Base-by-base conservation (phyloP, 2,113 vertebrate species). In the Stomatorhinus ivindoensis region DNA sequence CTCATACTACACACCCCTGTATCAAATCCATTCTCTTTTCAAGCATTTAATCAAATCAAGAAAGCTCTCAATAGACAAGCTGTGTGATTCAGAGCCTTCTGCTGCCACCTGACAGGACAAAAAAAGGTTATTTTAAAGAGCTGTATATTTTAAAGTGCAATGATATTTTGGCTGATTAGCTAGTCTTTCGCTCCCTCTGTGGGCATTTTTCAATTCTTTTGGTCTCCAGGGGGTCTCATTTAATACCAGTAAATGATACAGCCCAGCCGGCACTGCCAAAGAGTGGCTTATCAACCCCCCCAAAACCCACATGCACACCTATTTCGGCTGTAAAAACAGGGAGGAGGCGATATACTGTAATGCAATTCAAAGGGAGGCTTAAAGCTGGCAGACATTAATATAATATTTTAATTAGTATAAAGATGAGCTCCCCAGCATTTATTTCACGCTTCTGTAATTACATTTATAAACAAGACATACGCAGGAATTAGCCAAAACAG, bases 401-500 rank as follows among this genome's bases (percentile, higher is more conserved):
- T n/a, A 46, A 84, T 84, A 84, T 84, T 84, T 84, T 44, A 84
- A 84, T 84, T 84, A 46, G 19, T 84, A 47, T 84, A 84, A 84
- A 84, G 44, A 84, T 84, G 82, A 84, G 39, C 82, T 47, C 42
- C 82, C 44, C 82, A 84, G 39, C 82, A 84, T 84, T 84, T 84
- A 84, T 84, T 84, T 84, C 82, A 44, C 39, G 44, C 42, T 84
- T 84, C 44, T 44, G 82, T 84, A 84, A 84, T 84, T 84, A 84
- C 82, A 84, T 84, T 84, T 84, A 84, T 84, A 84, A 84, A 84
- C 82, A 84, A 84, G 42, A 84, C 42, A 84, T 84, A 84, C 42
- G 44, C 82, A 47, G 82, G 39, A 84, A 44, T 47, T 84, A 44
- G 44, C 82, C 44, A 84, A 84, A 84, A 84, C 39, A 84, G 82